A percentile compares a stretch with the other conserved stretches of the same genome.
These are phyloP conservation scores for Ciconia boyciana DNA, from an alignment of 2,113 vertebrate species.

Conservation along the genomic window DNA sequence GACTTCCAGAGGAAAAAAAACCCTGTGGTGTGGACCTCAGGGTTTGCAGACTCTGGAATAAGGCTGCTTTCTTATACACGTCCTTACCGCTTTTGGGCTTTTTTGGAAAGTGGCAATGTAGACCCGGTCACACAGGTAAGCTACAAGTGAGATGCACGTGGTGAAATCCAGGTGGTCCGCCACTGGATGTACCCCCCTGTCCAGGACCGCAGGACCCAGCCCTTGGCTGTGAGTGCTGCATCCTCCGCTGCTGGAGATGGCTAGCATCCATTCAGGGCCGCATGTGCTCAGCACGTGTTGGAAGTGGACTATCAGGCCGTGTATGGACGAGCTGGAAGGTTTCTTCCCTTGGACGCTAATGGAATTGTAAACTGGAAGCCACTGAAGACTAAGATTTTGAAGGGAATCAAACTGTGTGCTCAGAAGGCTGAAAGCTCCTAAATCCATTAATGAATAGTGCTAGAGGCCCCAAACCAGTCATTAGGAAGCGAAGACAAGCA, in stretches of 20 bases:
- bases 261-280: too few species aligned
- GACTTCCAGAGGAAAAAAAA: not conserved
- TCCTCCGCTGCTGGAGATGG: not conserved
- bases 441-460: not conserved
- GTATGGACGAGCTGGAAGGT: too few species aligned
- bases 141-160: too few species aligned
- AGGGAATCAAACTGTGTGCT: not conserved
- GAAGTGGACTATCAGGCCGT: not conserved
- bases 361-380: not conserved
- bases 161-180: not conserved
- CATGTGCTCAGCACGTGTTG: not conserved
- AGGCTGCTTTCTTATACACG: not conserved
- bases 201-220: not conserved
- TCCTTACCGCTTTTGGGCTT: not conserved
- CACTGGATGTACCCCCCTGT: not conserved
- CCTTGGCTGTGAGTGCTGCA: not conserved
- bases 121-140: accelerated
- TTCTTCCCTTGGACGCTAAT: not conserved
- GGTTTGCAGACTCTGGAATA: not conserved
- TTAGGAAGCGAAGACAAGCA: not conserved
- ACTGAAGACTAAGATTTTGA: not conserved
- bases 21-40: too few species aligned
- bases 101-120: not conserved
- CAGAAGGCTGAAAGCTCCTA: not conserved
- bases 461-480: not conserved